Percentiles rank a stretch among this genome's conserved stretches.
These are phyloP conservation scores for Pteruthius melanotis DNA, from an alignment of 2,113 vertebrate genomes.

Conservation along the genomic window DNA sequence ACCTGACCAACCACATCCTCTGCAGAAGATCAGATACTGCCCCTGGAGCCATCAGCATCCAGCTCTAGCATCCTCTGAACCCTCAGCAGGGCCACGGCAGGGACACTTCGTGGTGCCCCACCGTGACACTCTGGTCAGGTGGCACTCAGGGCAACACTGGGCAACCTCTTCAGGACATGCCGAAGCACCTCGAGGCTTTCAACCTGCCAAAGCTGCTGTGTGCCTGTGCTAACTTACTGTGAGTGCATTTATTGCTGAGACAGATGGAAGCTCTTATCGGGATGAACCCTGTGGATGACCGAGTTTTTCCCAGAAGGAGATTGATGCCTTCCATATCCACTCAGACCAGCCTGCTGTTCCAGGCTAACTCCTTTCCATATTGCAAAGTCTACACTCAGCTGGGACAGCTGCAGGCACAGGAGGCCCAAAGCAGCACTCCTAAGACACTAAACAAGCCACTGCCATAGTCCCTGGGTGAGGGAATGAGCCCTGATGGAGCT, in stretches of 20 bases:
- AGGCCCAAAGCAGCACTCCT: not conserved
- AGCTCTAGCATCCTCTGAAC: not conserved
- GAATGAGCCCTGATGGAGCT: fast-evolving
- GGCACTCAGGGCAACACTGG: not conserved
- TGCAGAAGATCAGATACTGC: not conserved
- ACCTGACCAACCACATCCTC: not conserved
- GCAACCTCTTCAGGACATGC: not conserved
- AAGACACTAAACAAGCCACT: not conserved
- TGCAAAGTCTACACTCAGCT: not conserved
- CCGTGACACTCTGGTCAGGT: fast-evolving
- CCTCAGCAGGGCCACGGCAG: not conserved
- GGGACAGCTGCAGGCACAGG: not conserved
- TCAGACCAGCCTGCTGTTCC: not conserved
- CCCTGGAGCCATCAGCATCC: not conserved
- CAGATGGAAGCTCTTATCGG: not conserved
- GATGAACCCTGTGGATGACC: not conserved
- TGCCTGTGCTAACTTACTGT: fast-evolving
- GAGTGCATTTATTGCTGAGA: not conserved
- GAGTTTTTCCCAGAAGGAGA: not conserved
- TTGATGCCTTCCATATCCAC: not conserved
- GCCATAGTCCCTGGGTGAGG: not conserved
- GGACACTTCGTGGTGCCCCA: not conserved
- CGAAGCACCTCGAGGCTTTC: not conserved
- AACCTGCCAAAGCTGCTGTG: not conserved
- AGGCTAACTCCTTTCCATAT: not conserved